Conservation (phyloP, 2,888 invertebrate species). For the Xylota sylvarum region DNA sequence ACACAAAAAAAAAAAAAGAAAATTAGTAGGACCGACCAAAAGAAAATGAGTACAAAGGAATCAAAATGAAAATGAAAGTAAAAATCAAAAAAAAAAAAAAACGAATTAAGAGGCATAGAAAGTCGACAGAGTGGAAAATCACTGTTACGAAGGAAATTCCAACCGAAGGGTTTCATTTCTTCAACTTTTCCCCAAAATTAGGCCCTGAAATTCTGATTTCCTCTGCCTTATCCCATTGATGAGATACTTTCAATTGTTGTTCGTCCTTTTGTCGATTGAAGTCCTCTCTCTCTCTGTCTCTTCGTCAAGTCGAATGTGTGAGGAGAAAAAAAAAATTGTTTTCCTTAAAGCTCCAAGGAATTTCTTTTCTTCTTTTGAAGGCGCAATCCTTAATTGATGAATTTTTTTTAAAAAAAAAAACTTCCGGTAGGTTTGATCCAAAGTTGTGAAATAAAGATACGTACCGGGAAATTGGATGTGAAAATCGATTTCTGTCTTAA, state of each 20-base stretch:
- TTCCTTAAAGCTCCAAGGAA: conserved; percentile 2
- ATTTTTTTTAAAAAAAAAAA: conserved; percentile 14
- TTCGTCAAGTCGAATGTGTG: too few species aligned
- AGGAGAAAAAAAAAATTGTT: neutral
- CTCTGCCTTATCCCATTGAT: conserved; percentile 2
- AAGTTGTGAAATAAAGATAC: conserved; percentile 9
- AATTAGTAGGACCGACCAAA: conserved; percentile 14
- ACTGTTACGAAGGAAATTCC: conserved; percentile 12
- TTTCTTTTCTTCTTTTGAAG: neutral
- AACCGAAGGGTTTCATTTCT: conserved; percentile 19
- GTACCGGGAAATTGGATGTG: conserved; percentile 13
- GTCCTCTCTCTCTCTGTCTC: too few species aligned
- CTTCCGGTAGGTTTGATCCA: conserved; percentile 4
- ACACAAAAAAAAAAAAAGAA: neutral
- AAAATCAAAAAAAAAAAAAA: conserved; percentile 11
- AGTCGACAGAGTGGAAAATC: conserved; percentile 30
- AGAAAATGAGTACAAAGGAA: neutral
- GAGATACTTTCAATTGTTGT: conserved; percentile 13
- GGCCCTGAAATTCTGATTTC: conserved; percentile 24
- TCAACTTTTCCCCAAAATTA: conserved; percentile 28
- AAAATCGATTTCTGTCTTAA: conserved; percentile 13
- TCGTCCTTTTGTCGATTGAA: neutral
- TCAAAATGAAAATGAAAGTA: neutral
- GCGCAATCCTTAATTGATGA: conserved; percentile 22
- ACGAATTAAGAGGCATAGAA: conserved; percentile 12